Evolutionary conservation across 2,888 invertebrate species (phyloP), one percentile per base, ranked within the genome.

Genomic region (Cerceris rybyensis): DNA sequence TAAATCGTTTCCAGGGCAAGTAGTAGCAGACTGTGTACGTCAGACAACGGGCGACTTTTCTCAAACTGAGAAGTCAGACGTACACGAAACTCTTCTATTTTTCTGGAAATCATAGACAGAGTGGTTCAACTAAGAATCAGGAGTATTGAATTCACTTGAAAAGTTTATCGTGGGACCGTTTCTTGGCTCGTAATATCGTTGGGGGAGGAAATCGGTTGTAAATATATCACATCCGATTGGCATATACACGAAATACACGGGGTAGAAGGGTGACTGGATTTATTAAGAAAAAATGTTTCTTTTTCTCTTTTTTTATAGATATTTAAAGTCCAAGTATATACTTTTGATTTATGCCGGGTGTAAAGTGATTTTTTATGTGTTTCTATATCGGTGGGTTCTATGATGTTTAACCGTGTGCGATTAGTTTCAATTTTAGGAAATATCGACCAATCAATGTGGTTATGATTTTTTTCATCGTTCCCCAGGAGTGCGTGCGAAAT

Each of bases 91-190:
- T 78, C 61, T 16, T 71, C 70, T 71, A 71, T 80, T 78, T 78
- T 75, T 68, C 61, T 75, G 55, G 41, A 55, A 50, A 55, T 66
- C 52, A 59, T 63, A 50, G 76, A 43, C 61, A 49, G 63, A 11
- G 41, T 50, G 41, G 67, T 39, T 39, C 41, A 73, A 41, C 50
- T 54, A 64, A 67, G 78, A 69, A 77, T 69, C 71, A 60, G 59
- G 70, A 28, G 28, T 67, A 80, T 74, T 66, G 80, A 80, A 78
- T 80, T 80, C 78, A 80, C 78, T 78, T 70, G 78, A 58, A 74
- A 80, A 78, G 68, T 80, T 80, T 70, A 73, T 66, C 64, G 67
- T 43, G 60, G 72, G 17, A 68, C 65, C 58, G 46, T 60, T 50
- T 28, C 60, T 63, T 54, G 57, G 49, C 74, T 70, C 54, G 46